Conservation (phyloP, 2,113 vertebrate genomes). For the Hemicordylus capensis region DNA sequence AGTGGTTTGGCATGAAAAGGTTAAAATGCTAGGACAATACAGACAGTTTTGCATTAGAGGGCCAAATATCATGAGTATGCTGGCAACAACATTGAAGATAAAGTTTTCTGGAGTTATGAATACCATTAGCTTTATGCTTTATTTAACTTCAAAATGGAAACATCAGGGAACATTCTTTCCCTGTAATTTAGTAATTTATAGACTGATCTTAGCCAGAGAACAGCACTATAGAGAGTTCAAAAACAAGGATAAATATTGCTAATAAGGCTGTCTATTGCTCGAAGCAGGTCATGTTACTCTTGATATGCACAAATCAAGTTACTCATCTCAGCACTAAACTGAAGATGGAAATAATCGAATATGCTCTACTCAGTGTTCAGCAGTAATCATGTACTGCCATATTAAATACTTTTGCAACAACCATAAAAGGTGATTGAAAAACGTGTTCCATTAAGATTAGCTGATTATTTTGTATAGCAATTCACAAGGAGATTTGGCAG, state of each 20-base stretch:
- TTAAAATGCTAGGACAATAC: not conserved
- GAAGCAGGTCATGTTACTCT: not conserved
- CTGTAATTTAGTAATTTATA: not conserved
- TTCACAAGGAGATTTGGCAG: not conserved
- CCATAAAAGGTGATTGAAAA: not conserved
- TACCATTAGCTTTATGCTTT: not conserved
- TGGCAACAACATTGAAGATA: not conserved
- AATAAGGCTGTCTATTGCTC: not conserved
- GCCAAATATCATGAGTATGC: not conserved
- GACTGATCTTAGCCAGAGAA: rapidly evolving
- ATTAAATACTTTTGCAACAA: not conserved
- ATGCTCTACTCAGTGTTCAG: not conserved
- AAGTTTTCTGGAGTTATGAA: not conserved
- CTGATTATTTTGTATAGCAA: not conserved
- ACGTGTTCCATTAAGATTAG: not conserved
- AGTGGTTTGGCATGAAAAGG: not conserved
- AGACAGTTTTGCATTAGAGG: not conserved
- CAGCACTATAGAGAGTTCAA: not conserved
- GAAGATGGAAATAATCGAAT: not conserved
- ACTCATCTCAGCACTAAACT: not conserved
- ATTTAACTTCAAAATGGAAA: not conserved
- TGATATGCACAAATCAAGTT: not conserved
- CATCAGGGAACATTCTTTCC: not conserved
- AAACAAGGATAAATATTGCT: not conserved
- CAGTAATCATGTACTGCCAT: not conserved